Evolutionary conservation across 2,113 vertebrate species (phyloP), one percentile per base, ranked within the genome.

Genomic region (Oncorhynchus kisutch): DNA sequence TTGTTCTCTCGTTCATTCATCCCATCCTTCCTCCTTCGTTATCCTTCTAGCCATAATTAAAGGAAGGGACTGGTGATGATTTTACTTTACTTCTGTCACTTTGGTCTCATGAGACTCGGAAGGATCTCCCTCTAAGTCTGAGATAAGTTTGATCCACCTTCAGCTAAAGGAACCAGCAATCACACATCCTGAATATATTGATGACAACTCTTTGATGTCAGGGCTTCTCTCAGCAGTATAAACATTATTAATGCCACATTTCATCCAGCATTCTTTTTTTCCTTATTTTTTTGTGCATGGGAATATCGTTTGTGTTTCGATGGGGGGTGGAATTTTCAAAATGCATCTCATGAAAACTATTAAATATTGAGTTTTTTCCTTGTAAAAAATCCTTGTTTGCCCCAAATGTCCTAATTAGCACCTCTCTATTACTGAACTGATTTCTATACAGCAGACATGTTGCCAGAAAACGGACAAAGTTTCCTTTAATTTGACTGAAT

Each of bases 11-110:
- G 1, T 18, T 54, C 1, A 1, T 54, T 54, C 51, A 18, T 14
- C 51, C 51, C 51, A 14, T 74, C 62, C 48, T 60, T 73, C 49
- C 48, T 60, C 29, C 54, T 80, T 84, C 24, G 25, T 80, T 83
- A 81, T 78, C 72, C 39, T 72, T 18, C 62, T 29, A 66, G 59
- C 72, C 72, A 51, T 78, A 81, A 84, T 73, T 80, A 79, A 71
- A 48, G 68, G 27, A 22, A 24, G 76, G 29, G 68, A 75, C 75
- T 78, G 72, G 73, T 34, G 73, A 5, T 64, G 14, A 1, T 64
- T 6, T 78, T 78, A 49, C 79, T 85, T 78, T 39, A 81, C 67
- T 84, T 75, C 31, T 64, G 70, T 76, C 39, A 54, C 64, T 20
- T 14, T 3, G 54, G 71, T 76, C 49, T 82, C 12, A 3, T 11